Conservation (phyloP, 2,113 vertebrate species). For the Sula dactylatra region DNA sequence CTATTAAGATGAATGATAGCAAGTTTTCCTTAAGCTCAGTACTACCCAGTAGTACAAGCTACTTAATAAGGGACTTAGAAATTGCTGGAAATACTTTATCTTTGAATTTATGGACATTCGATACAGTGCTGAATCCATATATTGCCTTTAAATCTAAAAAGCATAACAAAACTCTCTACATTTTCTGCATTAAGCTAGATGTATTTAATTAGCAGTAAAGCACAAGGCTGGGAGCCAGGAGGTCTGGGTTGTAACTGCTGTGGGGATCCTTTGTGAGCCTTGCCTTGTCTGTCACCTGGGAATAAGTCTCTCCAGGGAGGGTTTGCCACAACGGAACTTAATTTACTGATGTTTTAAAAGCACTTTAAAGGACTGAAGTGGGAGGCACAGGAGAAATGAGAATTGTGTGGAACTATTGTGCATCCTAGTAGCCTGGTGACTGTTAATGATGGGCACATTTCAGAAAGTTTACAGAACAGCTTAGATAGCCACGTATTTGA, state of each 20-base stretch:
- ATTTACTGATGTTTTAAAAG: constrained; percentile 43
- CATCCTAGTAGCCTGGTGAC: neutral
- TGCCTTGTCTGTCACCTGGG: constrained; percentile 40
- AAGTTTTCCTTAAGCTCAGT: neutral
- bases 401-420: neutral
- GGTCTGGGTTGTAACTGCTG: constrained; percentile 42
- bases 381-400: neutral
- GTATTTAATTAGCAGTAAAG: constrained; percentile 55
- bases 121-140: constrained; percentile 45
- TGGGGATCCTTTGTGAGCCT: constrained; percentile 23
- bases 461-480: neutral
- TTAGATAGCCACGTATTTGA: neutral
- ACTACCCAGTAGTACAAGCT: neutral
- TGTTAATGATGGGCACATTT: neutral
- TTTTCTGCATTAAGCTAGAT: constrained; percentile 44
- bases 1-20: neutral
- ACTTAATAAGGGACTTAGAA: neutral
- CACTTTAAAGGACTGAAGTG: neutral
- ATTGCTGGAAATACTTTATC: constrained; percentile 25
- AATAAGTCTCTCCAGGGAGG: constrained; percentile 28
- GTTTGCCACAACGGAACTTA: constrained; percentile 4
- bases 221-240: constrained; percentile 19
- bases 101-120: constrained; percentile 43
- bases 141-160: constrained; percentile 43
- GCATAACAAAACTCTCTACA: neutral